These are phyloP conservation scores for Trichonephila clavipes DNA, from an alignment of 1,140 invertebrate species.

Conservation along the genomic window DNA sequence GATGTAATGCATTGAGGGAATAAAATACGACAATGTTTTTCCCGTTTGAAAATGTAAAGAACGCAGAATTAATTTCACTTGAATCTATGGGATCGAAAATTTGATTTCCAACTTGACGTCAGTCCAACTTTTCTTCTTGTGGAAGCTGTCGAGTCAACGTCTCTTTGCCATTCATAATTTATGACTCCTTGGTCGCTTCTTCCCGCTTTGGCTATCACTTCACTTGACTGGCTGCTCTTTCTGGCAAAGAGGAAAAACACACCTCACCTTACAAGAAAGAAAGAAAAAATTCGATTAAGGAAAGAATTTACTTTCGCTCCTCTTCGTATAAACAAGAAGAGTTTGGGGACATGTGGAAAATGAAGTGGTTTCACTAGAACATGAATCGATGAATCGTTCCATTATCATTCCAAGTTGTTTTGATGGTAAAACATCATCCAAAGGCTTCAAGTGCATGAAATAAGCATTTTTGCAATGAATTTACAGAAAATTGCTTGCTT, in stretches of 20 bases:
- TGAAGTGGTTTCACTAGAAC: no score
- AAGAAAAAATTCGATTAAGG: neutral
- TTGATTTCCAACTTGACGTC: conserved; percentile 47
- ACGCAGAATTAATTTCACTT: conserved; percentile 55
- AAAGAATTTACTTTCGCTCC: conserved; percentile 4
- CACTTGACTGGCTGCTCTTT: conserved; percentile 8
- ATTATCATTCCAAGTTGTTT: no score
- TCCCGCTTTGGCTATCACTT: neutral
- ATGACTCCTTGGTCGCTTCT: conserved; percentile 1
- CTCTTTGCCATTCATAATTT: conserved; percentile 57
- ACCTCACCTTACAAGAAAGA: neutral
- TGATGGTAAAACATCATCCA: no score
- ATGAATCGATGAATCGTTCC: no score
- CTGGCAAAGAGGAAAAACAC: neutral
- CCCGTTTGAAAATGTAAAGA: conserved; percentile 49
- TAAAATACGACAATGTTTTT: conserved; percentile 8
- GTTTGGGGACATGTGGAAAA: no score
- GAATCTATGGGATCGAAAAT: conserved; percentile 51
- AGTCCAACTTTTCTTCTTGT: conserved; percentile 1
- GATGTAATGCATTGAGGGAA: neutral
- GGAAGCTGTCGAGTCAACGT: conserved; percentile 6
- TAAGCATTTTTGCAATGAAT: no score
- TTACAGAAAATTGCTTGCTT: no score
- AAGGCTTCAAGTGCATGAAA: no score
- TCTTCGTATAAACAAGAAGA: neutral